phyloP scores from a whole-genome alignment of 2,888 invertebrate genomes.

The Brenthis hecate region DNA sequence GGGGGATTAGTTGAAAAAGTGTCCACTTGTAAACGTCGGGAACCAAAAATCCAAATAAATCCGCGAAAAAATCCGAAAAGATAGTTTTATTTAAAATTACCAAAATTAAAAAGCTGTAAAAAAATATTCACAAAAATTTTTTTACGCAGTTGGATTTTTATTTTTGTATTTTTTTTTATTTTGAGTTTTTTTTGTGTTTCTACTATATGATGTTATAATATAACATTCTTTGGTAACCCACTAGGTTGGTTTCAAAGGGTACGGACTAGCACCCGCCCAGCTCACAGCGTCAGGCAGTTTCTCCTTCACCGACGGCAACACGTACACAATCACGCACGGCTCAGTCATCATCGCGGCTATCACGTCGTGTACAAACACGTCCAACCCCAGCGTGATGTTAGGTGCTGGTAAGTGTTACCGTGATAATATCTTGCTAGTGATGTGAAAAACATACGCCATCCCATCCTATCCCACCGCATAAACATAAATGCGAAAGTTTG shows the following conservation, averaged over 20 bases:
- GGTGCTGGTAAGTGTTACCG: constrained; percentile 87
- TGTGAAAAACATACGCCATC: neutral
- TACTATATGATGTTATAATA: constrained; percentile 6
- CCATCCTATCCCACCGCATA: no score
- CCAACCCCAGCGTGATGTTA: constrained; percentile 98
- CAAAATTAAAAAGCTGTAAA: no score
- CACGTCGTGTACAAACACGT: constrained; percentile 98
- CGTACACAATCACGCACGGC: constrained; percentile 91
- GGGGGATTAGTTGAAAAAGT: no score
- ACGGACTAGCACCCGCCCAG: constrained; percentile 87
- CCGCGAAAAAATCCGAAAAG: no score
- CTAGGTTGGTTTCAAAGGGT: constrained; percentile 96
- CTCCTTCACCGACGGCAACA: constrained; percentile 87
- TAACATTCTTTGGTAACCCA: constrained; percentile 9
- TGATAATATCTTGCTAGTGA: neutral
- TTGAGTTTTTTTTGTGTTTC: no score
- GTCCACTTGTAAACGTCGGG: no score
- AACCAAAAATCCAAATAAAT: no score
- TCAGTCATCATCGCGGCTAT: constrained; percentile 98
- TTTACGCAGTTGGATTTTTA: no score
- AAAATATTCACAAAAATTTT: no score
- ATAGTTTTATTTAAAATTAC: no score
- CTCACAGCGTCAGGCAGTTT: constrained; percentile 86
- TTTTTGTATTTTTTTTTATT: no score
- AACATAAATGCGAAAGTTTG: no score